Conservation (phyloP, 2,797 vertebrate species). For the Aselliscus stoliczkanus region DNA sequence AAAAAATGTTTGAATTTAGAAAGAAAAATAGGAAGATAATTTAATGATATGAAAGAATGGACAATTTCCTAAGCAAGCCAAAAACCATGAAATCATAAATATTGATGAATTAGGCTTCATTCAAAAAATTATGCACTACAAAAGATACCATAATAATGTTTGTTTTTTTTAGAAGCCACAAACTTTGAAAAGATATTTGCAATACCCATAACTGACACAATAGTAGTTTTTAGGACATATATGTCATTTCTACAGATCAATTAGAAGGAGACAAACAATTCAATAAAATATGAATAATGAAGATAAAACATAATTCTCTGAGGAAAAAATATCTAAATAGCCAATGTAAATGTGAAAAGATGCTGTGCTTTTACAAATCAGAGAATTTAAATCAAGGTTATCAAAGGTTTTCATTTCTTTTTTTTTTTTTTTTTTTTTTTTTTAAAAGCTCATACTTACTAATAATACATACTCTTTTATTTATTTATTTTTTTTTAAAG, state of each 20-base stretch:
- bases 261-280: background rate
- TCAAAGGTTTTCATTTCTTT: slow-evolving; percentile 31
- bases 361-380: background rate
- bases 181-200: slow-evolving; percentile 7
- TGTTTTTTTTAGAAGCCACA: background rate
- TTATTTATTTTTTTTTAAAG: too few relatives aligned
- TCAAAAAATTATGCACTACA: background rate
- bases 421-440: too few relatives aligned
- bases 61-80: background rate
- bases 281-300: background rate
- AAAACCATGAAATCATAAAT: background rate
- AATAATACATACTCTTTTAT: too few relatives aligned
- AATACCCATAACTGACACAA: background rate
- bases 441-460: too few relatives aligned
- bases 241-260: background rate
- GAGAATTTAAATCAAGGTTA: slow-evolving; percentile 37
- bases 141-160: background rate
- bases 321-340: background rate
- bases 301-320: slow-evolving; percentile 4
- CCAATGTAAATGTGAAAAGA: slow-evolving; percentile 23
- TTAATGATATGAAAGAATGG: background rate
- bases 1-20: background rate
- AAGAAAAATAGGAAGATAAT: background rate
- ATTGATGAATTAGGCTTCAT: background rate
- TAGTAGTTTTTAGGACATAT: background rate